phyloP scores from a whole-genome alignment of 2,113 vertebrate genomes.

The Halcyon senegalensis region DNA sequence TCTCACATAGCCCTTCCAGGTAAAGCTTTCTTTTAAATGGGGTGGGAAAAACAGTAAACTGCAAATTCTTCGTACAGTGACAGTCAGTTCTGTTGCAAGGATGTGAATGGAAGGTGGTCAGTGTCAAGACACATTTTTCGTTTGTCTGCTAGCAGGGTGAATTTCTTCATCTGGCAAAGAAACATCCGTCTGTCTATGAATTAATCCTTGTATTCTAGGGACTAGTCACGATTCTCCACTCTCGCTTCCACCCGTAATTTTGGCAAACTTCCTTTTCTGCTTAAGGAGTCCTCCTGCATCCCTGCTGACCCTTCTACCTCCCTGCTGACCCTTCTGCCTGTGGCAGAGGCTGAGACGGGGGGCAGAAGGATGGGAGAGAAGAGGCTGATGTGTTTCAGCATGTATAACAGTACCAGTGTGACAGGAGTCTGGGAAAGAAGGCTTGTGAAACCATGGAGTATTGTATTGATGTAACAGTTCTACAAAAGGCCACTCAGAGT shows the following conservation, averaged over 20 bases:
- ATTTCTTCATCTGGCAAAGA: neutral
- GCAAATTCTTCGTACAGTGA: neutral
- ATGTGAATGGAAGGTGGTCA: neutral
- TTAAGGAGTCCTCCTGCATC: neutral
- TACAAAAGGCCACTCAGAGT: neutral
- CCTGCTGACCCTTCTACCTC: neutral
- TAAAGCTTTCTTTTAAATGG: slow-evolving; percentile 62
- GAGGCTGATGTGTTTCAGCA: neutral
- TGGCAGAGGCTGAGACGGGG: neutral
- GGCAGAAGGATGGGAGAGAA: neutral
- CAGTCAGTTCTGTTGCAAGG: neutral
- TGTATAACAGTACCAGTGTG: neutral
- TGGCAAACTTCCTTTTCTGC: neutral
- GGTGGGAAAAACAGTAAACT: neutral
- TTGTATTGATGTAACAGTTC: neutral
- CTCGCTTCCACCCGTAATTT: neutral
- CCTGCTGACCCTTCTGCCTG: rapidly evolving
- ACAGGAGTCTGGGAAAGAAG: neutral
- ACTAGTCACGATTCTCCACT: neutral
- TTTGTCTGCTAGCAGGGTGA: neutral
- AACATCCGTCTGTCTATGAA: neutral
- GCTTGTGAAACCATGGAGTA: neutral
- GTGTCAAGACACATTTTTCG: neutral
- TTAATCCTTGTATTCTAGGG: neutral
- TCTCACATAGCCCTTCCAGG: slow-evolving; percentile 96